Conservation (phyloP, 2,888 invertebrate species). For the Andrena marginata region DNA sequence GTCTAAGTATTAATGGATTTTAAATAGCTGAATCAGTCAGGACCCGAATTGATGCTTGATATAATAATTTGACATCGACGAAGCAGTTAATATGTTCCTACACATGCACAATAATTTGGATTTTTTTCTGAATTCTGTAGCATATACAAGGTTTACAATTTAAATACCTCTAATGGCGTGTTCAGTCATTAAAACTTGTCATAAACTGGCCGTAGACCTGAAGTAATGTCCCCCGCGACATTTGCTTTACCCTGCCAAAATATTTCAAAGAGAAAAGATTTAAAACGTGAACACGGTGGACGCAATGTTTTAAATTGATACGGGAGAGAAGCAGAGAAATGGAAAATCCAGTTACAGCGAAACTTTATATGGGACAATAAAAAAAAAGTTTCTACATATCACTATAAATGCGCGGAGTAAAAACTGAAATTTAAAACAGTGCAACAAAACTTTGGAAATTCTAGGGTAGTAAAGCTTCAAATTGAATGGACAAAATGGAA, state of each 20-base stretch:
- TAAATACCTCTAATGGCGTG: too few relatives aligned
- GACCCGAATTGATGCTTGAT: too few relatives aligned
- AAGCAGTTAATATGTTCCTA: too few relatives aligned
- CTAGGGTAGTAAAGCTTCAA: background rate
- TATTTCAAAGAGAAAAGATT: conserved; percentile 1
- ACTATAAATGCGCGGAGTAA: background rate
- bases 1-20: too few relatives aligned
- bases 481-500: background rate
- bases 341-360: background rate
- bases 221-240: background rate
- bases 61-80: too few relatives aligned
- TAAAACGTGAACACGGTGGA: background rate
- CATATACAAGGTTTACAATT: too few relatives aligned
- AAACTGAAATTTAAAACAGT: background rate
- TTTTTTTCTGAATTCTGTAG: too few relatives aligned
- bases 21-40: too few relatives aligned
- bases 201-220: too few relatives aligned
- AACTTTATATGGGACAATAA: conserved; percentile 4
- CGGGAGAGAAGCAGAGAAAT: background rate
- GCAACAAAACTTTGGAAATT: background rate
- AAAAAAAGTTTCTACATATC: conserved; percentile 5
- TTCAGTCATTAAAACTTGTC: background rate
- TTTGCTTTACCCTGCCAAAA: background rate
- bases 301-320: background rate
- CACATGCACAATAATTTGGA: too few relatives aligned